These are phyloP conservation scores for Sphenodon punctatus DNA, from an alignment of 2,797 vertebrate genomes.

Conservation along the genomic window DNA sequence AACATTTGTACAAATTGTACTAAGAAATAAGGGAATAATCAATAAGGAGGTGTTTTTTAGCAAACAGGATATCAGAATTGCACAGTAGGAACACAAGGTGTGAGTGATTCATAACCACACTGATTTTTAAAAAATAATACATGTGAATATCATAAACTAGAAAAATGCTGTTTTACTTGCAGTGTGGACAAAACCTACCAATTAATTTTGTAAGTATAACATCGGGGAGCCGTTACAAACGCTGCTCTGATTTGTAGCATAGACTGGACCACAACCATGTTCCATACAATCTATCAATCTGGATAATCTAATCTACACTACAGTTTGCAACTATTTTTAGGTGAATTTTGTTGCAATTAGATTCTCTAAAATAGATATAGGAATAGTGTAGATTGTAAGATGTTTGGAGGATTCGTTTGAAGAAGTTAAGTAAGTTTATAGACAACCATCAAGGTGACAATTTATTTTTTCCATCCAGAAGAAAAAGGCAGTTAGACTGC, in stretches of 20 bases:
- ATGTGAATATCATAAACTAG: no score
- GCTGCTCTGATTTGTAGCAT: background rate
- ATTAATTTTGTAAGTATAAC: background rate
- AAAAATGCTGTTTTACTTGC: background rate
- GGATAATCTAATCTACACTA: background rate
- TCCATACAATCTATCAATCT: background rate
- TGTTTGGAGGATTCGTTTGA: background rate
- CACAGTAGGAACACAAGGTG: no score
- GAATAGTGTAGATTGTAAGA: background rate
- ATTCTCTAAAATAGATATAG: background rate
- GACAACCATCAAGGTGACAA: background rate
- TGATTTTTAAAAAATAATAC: no score
- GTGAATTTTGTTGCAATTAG: background rate
- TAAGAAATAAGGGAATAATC: background rate
- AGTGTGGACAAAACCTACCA: background rate
- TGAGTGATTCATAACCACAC: no score
- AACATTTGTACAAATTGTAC: background rate
- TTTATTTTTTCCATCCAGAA: background rate
- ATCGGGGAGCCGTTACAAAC: background rate
- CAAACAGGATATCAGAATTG: background rate
- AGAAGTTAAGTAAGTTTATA: background rate
- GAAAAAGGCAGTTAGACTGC: background rate
- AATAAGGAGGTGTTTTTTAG: background rate
- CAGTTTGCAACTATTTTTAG: background rate
- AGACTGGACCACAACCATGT: background rate